Evolutionary conservation across 2,113 vertebrate species (phyloP).

Genomic region (Cochlearius cochlearius): DNA sequence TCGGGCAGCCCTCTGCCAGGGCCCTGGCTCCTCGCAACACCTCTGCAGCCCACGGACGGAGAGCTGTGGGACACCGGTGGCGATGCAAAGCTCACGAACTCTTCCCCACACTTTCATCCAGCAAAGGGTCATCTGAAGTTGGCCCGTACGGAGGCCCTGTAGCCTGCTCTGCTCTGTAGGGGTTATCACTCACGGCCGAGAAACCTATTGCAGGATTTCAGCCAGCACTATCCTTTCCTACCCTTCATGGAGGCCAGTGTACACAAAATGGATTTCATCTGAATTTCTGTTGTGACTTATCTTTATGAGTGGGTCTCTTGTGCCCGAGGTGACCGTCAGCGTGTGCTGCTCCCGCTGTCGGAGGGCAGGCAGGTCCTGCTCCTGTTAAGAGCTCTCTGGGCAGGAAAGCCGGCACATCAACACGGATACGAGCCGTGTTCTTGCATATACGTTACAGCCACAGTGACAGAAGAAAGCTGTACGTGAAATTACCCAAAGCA

Average conservation of each 20-base stretch:
- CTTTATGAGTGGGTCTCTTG: background rate
- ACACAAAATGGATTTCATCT: background rate
- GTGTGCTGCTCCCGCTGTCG: background rate
- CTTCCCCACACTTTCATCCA: background rate
- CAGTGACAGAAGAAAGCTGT: background rate
- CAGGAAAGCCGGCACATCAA: background rate
- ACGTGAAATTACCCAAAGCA: background rate
- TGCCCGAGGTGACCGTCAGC: background rate
- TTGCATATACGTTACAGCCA: background rate
- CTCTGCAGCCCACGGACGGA: background rate
- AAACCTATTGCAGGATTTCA: background rate
- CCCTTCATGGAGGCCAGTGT: background rate
- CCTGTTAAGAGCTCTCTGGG: background rate
- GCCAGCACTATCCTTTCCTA: too few species aligned
- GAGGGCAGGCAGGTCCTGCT: background rate
- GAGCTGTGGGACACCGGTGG: background rate
- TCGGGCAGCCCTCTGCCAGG: background rate
- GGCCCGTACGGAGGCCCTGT: background rate
- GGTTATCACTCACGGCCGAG: background rate
- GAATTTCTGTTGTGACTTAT: background rate
- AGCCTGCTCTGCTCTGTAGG: background rate
- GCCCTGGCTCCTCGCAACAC: background rate
- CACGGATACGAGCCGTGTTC: background rate
- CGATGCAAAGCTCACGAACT: too few species aligned
- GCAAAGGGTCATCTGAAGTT: background rate